Percentiles rank a stretch among this genome's conserved stretches.
These are phyloP conservation scores for Amblyjoppa fuscipennis DNA, from an alignment of 2,888 invertebrate genomes.

Conservation along the genomic window DNA sequence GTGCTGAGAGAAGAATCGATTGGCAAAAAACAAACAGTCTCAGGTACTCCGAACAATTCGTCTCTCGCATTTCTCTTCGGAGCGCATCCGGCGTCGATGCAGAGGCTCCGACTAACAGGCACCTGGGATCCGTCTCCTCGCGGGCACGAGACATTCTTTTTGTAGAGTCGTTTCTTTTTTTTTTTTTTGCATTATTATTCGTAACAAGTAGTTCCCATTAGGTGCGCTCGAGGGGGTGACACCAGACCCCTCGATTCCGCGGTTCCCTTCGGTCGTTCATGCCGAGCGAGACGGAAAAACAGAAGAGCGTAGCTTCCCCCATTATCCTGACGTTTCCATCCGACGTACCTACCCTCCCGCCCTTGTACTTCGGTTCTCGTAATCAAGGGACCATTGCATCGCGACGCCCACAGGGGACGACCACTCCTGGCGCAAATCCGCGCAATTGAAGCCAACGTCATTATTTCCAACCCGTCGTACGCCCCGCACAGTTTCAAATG, in stretches of 20 bases:
- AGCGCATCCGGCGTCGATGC: conserved; percentile 6
- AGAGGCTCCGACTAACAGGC: conserved; percentile 22
- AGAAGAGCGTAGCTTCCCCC: neutral
- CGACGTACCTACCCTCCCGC: neutral
- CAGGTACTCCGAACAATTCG: conserved; percentile 33
- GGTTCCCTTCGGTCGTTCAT: neutral
- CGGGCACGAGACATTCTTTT: neutral
- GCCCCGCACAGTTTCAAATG: neutral
- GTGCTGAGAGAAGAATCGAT: conserved; percentile 14
- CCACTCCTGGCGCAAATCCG: conserved; percentile 12
- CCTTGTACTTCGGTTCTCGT: conserved; percentile 18
- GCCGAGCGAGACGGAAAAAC: neutral
- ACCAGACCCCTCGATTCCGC: neutral
- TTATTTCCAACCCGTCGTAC: conserved; percentile 21
- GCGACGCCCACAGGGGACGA: conserved; percentile 9
- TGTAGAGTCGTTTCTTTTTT: neutral
- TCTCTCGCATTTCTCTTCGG: conserved; percentile 9
- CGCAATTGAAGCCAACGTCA: conserved; percentile 35
- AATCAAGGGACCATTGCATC: conserved; percentile 35
- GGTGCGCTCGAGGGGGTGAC: conserved; percentile 7
- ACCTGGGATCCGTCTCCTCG: neutral
- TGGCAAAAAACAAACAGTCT: conserved; percentile 18
- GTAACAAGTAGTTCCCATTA: conserved; percentile 19
- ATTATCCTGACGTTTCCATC: conserved; percentile 11
- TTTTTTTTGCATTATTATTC: conserved; percentile 18